phyloP scores from a whole-genome alignment of 2,113 vertebrate species.

The Sebastes fasciatus region DNA sequence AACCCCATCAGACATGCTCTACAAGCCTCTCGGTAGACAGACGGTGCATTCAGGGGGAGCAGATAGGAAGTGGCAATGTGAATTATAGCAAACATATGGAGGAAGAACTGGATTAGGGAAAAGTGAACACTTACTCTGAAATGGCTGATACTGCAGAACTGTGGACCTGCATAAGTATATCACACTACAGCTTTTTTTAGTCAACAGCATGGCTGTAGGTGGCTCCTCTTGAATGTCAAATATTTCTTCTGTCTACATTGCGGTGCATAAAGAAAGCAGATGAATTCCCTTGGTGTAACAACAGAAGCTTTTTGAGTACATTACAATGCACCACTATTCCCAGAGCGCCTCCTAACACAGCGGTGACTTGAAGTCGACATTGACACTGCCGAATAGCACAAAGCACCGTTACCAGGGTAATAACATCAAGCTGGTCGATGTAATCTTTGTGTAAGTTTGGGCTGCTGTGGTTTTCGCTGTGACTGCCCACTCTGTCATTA shows the following conservation, averaged over 20 bases:
- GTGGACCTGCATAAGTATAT: constrained; percentile 13
- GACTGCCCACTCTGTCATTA: constrained; percentile 45
- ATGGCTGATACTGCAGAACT: constrained; percentile 40
- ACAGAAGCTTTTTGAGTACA: constrained; percentile 19
- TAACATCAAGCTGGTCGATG: constrained; percentile 31
- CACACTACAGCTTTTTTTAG: neutral
- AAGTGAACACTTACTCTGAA: constrained; percentile 21
- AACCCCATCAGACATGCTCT: constrained; percentile 32
- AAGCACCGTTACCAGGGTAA: constrained; percentile 24
- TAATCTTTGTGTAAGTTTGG: constrained; percentile 34
- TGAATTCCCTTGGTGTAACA: constrained; percentile 17
- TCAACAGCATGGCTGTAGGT: constrained; percentile 11
- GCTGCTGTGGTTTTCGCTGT: constrained; percentile 48
- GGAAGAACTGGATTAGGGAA: constrained; percentile 4
- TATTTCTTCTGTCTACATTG: constrained; percentile 5
- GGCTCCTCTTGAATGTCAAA: constrained; percentile 31
- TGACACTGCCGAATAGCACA: constrained; percentile 14
- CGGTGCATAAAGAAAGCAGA: constrained; percentile 5
- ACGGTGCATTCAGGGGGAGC: constrained; percentile 3
- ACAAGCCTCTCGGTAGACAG: constrained; percentile 17
- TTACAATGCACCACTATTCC: constrained; percentile 15
- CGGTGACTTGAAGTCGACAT: constrained; percentile 8
- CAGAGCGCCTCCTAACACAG: constrained; percentile 1
- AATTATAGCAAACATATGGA: constrained; percentile 36
- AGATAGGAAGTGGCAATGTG: constrained; percentile 14